Evolutionary conservation across 2,888 invertebrate genomes (phyloP).

Genomic region (Nemotelus pantherinus): DNA sequence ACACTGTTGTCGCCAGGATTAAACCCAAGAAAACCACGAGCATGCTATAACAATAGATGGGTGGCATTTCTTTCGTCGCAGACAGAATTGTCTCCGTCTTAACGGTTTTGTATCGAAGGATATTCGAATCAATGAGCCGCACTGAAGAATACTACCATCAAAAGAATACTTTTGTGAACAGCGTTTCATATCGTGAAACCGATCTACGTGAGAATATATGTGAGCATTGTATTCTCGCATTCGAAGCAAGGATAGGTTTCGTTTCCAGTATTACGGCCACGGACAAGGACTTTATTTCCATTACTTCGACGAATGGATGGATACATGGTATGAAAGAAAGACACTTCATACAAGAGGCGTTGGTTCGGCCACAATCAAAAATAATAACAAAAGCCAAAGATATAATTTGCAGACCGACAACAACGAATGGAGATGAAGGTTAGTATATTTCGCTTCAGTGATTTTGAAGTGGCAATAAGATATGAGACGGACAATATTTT

Average conservation of each 20-base stretch:
- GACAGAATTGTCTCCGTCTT: background rate
- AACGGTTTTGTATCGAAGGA: slow-evolving; percentile 9
- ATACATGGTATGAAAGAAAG: slow-evolving; percentile 6
- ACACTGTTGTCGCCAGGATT: background rate
- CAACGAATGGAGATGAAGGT: background rate
- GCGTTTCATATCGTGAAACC: slow-evolving; percentile 11
- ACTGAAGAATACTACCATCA: slow-evolving; percentile 17
- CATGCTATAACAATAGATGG: background rate
- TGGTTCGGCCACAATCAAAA: slow-evolving; percentile 21
- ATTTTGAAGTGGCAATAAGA: slow-evolving; percentile 35
- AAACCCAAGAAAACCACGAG: background rate
- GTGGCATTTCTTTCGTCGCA: background rate
- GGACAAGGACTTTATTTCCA: slow-evolving; percentile 27
- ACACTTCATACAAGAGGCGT: slow-evolving; percentile 8
- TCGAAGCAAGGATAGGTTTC: background rate
- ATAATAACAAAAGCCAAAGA: slow-evolving; percentile 18
- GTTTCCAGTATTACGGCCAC: background rate
- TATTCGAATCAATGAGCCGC: slow-evolving; percentile 36
- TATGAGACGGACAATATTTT: slow-evolving; percentile 8
- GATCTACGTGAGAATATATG: background rate
- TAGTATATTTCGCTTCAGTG: slow-evolving; percentile 11
- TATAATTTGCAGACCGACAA: slow-evolving; percentile 18
- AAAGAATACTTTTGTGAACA: slow-evolving; percentile 30
- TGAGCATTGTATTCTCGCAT: background rate
- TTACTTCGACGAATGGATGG: background rate